A percentile compares a stretch with the other conserved stretches of the same genome.
Evolutionary conservation across 1,140 invertebrate species (phyloP).

Genomic region (Cherax destructor): DNA sequence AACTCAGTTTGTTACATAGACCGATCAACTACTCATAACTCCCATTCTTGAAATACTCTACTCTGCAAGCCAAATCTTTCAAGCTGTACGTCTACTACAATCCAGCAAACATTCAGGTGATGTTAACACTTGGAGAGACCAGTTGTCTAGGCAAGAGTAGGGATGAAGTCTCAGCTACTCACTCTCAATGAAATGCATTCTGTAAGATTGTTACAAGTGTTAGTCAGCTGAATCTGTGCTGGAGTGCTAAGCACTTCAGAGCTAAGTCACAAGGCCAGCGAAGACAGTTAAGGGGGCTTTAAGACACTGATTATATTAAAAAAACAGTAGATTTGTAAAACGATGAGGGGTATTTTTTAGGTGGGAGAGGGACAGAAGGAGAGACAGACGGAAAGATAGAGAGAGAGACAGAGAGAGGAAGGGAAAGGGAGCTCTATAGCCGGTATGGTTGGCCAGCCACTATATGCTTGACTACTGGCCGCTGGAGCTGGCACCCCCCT

Average conservation of each 20-base stretch:
- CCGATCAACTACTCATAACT: slow-evolving; percentile 22
- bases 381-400: background rate
- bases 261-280: slow-evolving; percentile 67
- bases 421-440: slow-evolving; percentile 22
- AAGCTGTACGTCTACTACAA: slow-evolving; percentile 38
- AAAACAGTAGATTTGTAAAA: slow-evolving; percentile 14
- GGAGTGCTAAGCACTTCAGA: slow-evolving; percentile 42
- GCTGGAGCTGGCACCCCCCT: background rate
- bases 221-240: slow-evolving; percentile 43
- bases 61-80: slow-evolving; percentile 62
- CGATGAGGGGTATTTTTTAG: background rate
- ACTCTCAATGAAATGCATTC: background rate
- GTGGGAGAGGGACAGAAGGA: background rate
- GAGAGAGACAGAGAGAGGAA: slow-evolving; percentile 17
- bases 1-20: background rate
- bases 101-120: slow-evolving; percentile 46
- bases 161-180: no score
- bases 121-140: background rate
- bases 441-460: slow-evolving; percentile 38
- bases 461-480: slow-evolving; percentile 32
- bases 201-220: no score
- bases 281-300: slow-evolving; percentile 46
- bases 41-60: slow-evolving; percentile 49
- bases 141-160: no score
- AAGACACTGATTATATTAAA: slow-evolving; percentile 49